Percentiles rank a stretch among this genome's conserved stretches.
Conservation (phyloP, 2,888 invertebrate species). For the Cancer borealis region DNA sequence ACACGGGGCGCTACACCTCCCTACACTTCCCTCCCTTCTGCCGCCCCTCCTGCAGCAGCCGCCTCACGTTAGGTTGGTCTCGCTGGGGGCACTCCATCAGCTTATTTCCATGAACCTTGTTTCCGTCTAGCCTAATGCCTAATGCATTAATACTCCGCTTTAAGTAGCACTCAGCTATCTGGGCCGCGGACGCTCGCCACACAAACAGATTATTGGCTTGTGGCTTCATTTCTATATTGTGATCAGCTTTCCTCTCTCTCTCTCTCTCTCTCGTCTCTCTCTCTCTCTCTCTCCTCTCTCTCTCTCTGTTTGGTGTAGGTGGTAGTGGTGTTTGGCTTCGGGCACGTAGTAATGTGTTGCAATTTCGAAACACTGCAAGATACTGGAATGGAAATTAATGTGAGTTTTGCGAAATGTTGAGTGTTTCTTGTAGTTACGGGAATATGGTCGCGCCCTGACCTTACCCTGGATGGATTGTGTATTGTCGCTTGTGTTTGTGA, state of each 20-base stretch:
- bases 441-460: neutral
- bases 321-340: neutral
- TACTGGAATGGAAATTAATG: neutral
- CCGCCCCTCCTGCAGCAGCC: conserved; percentile 5
- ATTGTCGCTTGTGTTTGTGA: neutral
- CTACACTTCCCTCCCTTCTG: conserved; percentile 7
- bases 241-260: conserved; percentile 37
- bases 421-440: neutral
- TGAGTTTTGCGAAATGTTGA: neutral
- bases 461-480: neutral
- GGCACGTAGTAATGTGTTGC: neutral
- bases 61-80: neutral
- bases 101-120: conserved; percentile 44
- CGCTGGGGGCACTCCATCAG: conserved; percentile 43
- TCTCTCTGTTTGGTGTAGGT: neutral
- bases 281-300: conserved; percentile 8
- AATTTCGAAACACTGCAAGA: conserved; percentile 26
- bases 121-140: conserved; percentile 48
- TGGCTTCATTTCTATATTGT: conserved; percentile 51
- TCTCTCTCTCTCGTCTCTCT: conserved; percentile 15
- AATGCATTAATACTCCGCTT: conserved; percentile 46
- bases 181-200: conserved; percentile 16
- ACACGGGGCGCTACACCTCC: neutral
- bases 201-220: conserved; percentile 44
- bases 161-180: conserved; percentile 42